Percentiles rank a stretch among this genome's conserved stretches.
Conservation (phyloP, 2,888 invertebrate species). For the Kuschelorhynchus macadamiae region DNA sequence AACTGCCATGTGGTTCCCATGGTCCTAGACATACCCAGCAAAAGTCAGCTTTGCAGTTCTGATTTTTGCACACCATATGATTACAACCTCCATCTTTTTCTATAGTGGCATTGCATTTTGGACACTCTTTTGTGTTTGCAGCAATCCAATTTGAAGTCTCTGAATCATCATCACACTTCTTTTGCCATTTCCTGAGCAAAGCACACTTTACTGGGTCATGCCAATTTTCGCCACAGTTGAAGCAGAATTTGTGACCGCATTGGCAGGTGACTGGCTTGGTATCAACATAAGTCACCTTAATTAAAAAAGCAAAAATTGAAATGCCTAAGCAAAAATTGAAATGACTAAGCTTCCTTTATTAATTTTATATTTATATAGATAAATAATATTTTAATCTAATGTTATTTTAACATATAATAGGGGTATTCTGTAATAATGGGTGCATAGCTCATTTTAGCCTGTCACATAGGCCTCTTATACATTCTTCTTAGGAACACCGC, state of each 20-base stretch:
- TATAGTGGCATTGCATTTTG: constrained; percentile 96
- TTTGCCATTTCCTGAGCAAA: constrained; percentile 95
- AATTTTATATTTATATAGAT: no score
- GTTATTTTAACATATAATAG: no score
- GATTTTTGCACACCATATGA: constrained; percentile 99
- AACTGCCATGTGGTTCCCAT: constrained; percentile 99
- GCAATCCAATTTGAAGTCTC: constrained; percentile 99
- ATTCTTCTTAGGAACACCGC: no score
- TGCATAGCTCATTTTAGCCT: no score
- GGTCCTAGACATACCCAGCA: constrained; percentile 99
- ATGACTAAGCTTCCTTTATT: no score
- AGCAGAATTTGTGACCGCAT: constrained; percentile 96
- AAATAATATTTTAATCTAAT: no score
- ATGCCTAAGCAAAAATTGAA: no score
- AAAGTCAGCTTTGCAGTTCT: constrained; percentile 98
- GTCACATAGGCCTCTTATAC: no score
- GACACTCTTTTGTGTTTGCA: constrained; percentile 99
- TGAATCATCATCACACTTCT: constrained; percentile 99
- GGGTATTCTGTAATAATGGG: no score
- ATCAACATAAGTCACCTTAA: constrained; percentile 78
- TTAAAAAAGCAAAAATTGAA: no score
- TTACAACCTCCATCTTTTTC: constrained; percentile 99
- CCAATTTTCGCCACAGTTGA: constrained; percentile 97
- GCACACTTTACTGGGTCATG: constrained; percentile 98
- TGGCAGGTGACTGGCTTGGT: constrained; percentile 92